Evolutionary conservation across 1,140 invertebrate genomes (phyloP).

Genomic region (Euglossa dilemma): DNA sequence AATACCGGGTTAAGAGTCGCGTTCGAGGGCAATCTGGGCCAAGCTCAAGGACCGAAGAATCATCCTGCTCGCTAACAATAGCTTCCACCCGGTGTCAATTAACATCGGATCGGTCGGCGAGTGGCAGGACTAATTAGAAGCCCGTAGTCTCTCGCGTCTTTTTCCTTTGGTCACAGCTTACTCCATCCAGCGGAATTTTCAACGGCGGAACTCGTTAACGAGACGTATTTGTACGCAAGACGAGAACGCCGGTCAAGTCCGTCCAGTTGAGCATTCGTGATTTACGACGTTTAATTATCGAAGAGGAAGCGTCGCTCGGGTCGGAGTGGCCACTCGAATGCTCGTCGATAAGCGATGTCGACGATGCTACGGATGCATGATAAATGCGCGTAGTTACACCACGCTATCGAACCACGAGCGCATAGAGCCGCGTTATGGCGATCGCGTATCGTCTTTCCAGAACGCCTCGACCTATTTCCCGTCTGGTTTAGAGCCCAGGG

Average conservation of each 20-base stretch:
- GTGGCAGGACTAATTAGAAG: slow-evolving; percentile 20
- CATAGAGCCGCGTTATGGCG: neutral
- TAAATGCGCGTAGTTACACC: slow-evolving; percentile 43
- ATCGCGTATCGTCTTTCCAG: slow-evolving; percentile 26
- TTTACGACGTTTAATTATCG: slow-evolving; percentile 15
- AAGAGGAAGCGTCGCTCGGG: neutral
- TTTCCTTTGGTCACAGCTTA: too few species aligned
- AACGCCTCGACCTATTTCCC: slow-evolving; percentile 40
- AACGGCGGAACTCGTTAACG: neutral
- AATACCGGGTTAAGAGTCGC: neutral
- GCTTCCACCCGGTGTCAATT: slow-evolving; percentile 40
- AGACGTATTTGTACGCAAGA: neutral
- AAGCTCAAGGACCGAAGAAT: slow-evolving; percentile 39
- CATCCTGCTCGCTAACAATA: slow-evolving; percentile 24
- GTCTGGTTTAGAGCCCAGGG: neutral
- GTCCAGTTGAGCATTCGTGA: too few species aligned
- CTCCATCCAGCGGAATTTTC: neutral
- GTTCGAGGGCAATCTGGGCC: neutral
- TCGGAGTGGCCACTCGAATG: slow-evolving; percentile 41
- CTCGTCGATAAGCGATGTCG: slow-evolving; percentile 42
- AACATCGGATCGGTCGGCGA: slow-evolving; percentile 29
- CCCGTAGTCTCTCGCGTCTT: too few species aligned
- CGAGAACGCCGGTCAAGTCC: neutral
- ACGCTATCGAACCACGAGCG: slow-evolving; percentile 28
- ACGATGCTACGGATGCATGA: slow-evolving; percentile 49